Evolutionary conservation across 2,797 vertebrate species (phyloP).

Genomic region (Sciurus carolinensis): DNA sequence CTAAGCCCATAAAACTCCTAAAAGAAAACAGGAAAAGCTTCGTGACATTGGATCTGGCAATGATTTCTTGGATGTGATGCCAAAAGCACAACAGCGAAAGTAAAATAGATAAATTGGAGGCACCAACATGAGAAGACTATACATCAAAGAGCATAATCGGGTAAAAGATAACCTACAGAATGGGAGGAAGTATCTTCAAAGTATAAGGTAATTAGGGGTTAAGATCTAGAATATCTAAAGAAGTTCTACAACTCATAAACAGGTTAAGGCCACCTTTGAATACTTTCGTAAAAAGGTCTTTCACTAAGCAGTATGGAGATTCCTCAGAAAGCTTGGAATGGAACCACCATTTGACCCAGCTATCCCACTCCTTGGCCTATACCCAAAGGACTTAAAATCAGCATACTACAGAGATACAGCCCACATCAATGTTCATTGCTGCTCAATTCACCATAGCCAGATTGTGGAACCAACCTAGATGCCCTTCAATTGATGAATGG

Average conservation of each 20-base stretch:
- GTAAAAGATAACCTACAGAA: background rate
- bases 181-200: background rate
- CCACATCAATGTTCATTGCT: too few relatives aligned
- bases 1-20: background rate
- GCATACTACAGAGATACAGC: too few relatives aligned
- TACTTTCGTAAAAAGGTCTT: background rate
- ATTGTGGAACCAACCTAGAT: too few relatives aligned
- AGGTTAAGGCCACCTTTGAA: background rate
- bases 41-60: background rate
- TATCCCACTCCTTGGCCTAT: too few relatives aligned
- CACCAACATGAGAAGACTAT: background rate
- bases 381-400: too few relatives aligned
- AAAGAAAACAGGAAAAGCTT: background rate
- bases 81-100: background rate
- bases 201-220: background rate
- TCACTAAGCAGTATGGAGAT: too few relatives aligned
- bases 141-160: background rate
- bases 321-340: too few relatives aligned
- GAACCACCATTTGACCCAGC: too few relatives aligned
- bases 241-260: background rate
- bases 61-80: background rate
- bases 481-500: too few relatives aligned
- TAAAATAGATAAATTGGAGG: background rate
- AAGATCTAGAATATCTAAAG: background rate
- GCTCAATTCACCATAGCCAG: too few relatives aligned